Conservation (phyloP, 2,113 vertebrate genomes). For the Grantiella picta region DNA sequence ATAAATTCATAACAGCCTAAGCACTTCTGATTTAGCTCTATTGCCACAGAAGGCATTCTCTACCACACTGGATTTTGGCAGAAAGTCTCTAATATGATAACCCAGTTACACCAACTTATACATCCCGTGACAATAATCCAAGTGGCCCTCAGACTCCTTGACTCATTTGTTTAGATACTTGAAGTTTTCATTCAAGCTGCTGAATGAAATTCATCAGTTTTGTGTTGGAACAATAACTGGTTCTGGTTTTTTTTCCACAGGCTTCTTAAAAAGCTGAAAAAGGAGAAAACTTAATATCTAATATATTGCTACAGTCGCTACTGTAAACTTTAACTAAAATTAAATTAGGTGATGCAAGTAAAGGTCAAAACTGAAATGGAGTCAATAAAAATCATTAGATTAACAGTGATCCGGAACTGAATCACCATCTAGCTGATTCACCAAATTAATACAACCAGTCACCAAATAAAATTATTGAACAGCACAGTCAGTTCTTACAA, state of each 20-base stretch:
- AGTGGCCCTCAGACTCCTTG: neutral
- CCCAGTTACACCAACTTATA: neutral
- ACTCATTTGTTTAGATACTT: neutral
- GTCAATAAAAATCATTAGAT: constrained; percentile 6
- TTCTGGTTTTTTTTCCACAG: neutral
- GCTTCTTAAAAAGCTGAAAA: neutral
- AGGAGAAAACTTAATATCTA: neutral
- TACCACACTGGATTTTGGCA: neutral
- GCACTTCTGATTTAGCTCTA: neutral
- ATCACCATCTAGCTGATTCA: neutral
- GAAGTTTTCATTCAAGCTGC: neutral
- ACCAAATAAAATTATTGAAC: neutral
- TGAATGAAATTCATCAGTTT: neutral
- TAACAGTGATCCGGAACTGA: neutral
- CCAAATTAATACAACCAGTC: neutral
- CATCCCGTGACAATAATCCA: neutral
- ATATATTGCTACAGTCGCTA: neutral
- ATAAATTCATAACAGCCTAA: neutral
- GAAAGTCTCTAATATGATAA: neutral
- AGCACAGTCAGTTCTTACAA: neutral
- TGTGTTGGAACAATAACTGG: neutral
- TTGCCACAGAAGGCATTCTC: neutral
- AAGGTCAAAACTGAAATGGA: constrained; percentile 10
- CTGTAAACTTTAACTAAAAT: neutral
- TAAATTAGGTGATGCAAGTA: neutral